These are phyloP conservation scores for Hormaphis cornu DNA, from an alignment of 1,140 invertebrate species.

Conservation along the genomic window DNA sequence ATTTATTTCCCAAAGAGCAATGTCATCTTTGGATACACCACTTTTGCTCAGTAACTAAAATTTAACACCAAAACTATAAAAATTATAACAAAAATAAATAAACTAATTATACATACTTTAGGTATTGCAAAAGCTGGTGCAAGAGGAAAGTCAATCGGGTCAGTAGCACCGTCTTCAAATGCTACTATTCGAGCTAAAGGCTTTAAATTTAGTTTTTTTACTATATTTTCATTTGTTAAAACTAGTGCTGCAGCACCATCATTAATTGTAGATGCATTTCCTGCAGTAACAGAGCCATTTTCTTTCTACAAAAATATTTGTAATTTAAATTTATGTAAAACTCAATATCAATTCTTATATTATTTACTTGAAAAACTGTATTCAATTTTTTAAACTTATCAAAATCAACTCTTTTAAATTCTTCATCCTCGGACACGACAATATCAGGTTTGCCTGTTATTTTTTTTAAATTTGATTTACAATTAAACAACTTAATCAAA, in stretches of 20 bases:
- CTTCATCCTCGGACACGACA: slow-evolving; percentile 80
- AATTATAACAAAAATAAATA: neutral
- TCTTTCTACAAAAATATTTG: slow-evolving; percentile 53
- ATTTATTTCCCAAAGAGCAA: slow-evolving; percentile 95
- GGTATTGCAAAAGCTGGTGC: slow-evolving; percentile 87
- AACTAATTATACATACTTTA: slow-evolving; percentile 49
- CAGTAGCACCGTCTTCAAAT: slow-evolving; percentile 90
- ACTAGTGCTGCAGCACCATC: slow-evolving; percentile 92
- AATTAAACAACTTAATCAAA: neutral
- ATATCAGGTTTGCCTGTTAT: slow-evolving; percentile 31
- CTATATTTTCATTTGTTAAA: slow-evolving; percentile 68
- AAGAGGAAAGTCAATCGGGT: slow-evolving; percentile 95
- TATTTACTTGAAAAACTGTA: slow-evolving; percentile 75
- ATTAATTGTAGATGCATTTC: slow-evolving; percentile 95
- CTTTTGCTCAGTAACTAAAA: slow-evolving; percentile 63
- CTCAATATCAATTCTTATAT: neutral
- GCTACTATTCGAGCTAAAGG: slow-evolving; percentile 82
- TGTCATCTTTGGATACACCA: slow-evolving; percentile 74
- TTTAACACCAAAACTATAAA: neutral
- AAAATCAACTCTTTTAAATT: slow-evolving; percentile 90
- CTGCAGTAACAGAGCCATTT: slow-evolving; percentile 93
- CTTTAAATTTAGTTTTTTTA: slow-evolving; percentile 65
- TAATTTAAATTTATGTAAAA: neutral
- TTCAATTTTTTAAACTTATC: slow-evolving; percentile 80
- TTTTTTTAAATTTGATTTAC: neutral